phyloP scores from a whole-genome alignment of 37 sponge, comb jelly and placozoan genomes.

The Chondrosia reniformis region DNA sequence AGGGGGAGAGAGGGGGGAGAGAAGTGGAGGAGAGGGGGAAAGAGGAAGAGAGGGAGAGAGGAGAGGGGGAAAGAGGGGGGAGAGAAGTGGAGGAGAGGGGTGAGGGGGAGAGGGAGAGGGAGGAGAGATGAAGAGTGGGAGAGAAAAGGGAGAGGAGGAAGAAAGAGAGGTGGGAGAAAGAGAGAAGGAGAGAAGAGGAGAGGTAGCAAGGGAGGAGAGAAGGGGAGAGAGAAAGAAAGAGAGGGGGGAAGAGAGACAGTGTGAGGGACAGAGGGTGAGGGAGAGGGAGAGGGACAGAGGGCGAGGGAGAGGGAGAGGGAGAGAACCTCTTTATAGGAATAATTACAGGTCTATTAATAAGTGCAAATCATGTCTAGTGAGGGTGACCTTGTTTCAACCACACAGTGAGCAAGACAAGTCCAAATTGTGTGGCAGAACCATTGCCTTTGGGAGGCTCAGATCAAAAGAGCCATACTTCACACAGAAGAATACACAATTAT shows the following conservation, averaged over 20 bases:
- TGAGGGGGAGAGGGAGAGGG: too few relatives aligned
- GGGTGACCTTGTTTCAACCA: too few relatives aligned
- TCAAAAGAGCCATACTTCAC: too few relatives aligned
- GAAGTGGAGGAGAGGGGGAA: too few relatives aligned
- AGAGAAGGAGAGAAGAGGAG: background rate
- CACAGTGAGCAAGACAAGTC: too few relatives aligned
- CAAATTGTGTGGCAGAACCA: too few relatives aligned
- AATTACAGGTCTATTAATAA: background rate
- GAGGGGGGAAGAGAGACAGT: background rate
- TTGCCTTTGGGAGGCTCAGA: too few relatives aligned
- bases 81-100: too few relatives aligned
- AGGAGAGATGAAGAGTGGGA: too few relatives aligned
- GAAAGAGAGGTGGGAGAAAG: background rate
- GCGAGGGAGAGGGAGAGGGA: background rate
- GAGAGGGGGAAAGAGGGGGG: too few relatives aligned
- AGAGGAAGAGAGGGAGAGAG: background rate
- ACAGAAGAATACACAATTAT: too few relatives aligned
- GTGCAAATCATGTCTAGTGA: background rate
- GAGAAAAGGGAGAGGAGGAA: background rate
- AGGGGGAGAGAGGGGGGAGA: slow-evolving; percentile 19
- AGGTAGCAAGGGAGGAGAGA: background rate
- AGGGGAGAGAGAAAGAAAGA: background rate
- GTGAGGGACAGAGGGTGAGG: background rate
- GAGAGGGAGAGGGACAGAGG: background rate
- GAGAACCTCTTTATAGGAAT: background rate